A percentile compares a stretch with the other conserved stretches of the same genome.
These are phyloP conservation scores for Gymnobelideus leadbeateri DNA, from an alignment of 2,113 vertebrate species.

Conservation along the genomic window DNA sequence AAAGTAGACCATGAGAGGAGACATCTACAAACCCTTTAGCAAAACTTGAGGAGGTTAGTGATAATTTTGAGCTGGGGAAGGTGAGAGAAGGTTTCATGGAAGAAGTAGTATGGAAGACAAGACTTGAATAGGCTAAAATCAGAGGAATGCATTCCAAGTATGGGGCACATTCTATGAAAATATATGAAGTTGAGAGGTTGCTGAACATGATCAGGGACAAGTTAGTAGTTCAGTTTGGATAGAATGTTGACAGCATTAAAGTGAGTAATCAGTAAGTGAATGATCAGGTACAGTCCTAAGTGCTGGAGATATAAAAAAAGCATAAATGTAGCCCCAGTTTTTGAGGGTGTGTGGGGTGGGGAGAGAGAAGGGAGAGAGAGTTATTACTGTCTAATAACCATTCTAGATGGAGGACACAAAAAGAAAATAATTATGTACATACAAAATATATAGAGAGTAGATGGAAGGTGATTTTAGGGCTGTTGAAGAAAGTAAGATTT, in stretches of 20 bases:
- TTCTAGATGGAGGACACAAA: not conserved
- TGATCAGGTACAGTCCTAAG: not conserved
- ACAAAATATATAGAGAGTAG: not conserved
- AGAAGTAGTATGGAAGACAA: not conserved
- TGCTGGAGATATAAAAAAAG: not conserved
- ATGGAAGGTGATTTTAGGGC: not conserved
- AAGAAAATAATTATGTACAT: not conserved
- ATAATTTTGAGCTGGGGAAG: not conserved
- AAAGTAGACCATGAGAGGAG: not conserved
- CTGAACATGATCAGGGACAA: not conserved
- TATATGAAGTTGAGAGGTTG: not conserved
- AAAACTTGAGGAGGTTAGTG: not conserved
- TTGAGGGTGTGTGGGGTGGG: not conserved
- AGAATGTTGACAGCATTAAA: not conserved
- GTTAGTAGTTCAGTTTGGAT: not conserved
- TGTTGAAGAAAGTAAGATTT: not conserved
- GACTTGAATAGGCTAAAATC: not conserved
- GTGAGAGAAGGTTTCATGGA: not conserved
- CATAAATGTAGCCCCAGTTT: not conserved
- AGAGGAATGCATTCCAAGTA: not conserved
- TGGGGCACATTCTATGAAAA: not conserved
- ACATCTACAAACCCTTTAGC: not conserved
- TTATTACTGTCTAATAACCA: not conserved
- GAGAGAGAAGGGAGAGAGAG: not conserved
- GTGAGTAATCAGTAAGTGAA: not conserved